Evolutionary conservation across 2,113 vertebrate species (phyloP).

Genomic region (Orycteropus afer): DNA sequence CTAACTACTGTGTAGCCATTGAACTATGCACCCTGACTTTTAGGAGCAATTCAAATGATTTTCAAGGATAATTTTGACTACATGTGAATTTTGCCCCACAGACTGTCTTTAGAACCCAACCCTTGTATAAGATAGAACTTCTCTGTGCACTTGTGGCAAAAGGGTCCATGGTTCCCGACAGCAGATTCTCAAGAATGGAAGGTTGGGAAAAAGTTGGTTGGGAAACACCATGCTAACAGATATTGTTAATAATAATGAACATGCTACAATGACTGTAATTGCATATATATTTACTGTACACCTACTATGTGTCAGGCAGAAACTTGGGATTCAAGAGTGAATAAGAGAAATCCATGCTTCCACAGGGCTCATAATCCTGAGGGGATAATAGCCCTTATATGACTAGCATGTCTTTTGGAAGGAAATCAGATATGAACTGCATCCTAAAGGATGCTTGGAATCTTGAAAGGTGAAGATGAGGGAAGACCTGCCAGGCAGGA

Average conservation of each 20-base stretch:
- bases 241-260: constrained; percentile 2
- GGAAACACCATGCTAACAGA: constrained; percentile 35
- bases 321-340: background rate
- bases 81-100: constrained; percentile 23
- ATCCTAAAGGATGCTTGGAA: background rate
- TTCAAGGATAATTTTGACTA: background rate
- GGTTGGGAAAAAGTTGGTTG: background rate
- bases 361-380: background rate
- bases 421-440: background rate
- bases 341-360: background rate
- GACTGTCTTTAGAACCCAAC: background rate
- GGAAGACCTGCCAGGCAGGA: background rate
- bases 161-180: background rate
- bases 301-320: background rate
- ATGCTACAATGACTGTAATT: background rate
- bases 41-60: background rate
- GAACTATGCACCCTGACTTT: background rate
- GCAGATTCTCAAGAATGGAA: constrained; percentile 41
- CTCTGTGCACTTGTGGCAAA: background rate
- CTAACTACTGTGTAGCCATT: background rate
- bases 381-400: background rate
- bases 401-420: background rate
- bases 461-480: constrained; percentile 10
- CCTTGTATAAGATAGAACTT: background rate
- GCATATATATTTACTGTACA: background rate